phyloP scores from a whole-genome alignment of 2,888 invertebrate species.

The Sesia bembeciformis region DNA sequence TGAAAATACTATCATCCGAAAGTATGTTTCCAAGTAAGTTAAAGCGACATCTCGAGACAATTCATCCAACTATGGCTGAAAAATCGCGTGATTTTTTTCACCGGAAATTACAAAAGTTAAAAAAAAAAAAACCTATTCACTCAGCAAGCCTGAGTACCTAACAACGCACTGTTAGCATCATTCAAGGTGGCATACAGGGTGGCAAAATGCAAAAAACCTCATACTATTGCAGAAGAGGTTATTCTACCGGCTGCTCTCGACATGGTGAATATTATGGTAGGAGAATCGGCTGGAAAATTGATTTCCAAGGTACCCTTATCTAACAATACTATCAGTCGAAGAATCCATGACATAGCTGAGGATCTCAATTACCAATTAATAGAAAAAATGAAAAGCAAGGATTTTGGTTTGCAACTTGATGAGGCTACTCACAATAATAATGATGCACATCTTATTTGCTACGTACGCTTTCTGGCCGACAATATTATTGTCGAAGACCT shows the following conservation, averaged over 20 bases:
- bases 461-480: too few species aligned
- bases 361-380: too few species aligned
- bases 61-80: conserved; percentile 1
- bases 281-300: conserved; percentile 1
- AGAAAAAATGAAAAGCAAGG: too few species aligned
- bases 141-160: conserved; percentile 2
- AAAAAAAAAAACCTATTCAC: conserved; percentile 1
- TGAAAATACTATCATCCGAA: too few species aligned
- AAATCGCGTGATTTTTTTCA: conserved; percentile 1
- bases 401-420: too few species aligned
- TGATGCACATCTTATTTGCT: too few species aligned
- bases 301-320: conserved; percentile 1
- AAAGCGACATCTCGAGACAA: background rate
- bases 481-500: too few species aligned
- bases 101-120: conserved; percentile 1
- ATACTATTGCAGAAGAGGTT: conserved; percentile 4
- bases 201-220: conserved; percentile 5
- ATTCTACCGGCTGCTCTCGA: conserved; percentile 2
- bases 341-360: too few species aligned
- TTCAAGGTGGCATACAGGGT: conserved; percentile 3
- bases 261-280: background rate
- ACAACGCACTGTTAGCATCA: conserved; percentile 4
- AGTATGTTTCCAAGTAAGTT: background rate
- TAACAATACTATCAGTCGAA: too few species aligned
- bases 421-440: too few species aligned